phyloP scores from a whole-genome alignment of 1,140 invertebrate genomes.

The Magallana gigas region DNA sequence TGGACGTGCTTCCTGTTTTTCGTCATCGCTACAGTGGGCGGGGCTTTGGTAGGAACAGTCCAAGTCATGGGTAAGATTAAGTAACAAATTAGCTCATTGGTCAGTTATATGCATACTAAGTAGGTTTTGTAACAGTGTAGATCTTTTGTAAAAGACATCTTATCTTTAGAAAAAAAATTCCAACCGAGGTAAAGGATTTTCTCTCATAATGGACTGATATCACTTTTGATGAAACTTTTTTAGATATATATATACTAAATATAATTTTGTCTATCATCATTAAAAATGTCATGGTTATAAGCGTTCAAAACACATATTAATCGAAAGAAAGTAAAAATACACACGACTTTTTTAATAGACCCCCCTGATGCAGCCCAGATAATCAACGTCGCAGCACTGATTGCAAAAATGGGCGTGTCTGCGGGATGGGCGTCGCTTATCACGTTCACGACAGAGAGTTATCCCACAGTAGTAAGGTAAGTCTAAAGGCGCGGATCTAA shows the following conservation, averaged over 20 bases:
- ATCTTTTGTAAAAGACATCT: too few species aligned
- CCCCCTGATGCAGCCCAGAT: neutral
- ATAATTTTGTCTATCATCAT: too few species aligned
- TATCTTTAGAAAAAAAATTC: too few species aligned
- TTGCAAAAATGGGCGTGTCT: conserved; percentile 63
- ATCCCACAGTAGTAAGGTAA: conserved; percentile 73
- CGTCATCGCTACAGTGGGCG: neutral
- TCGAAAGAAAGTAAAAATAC: neutral
- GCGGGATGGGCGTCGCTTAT: conserved; percentile 67
- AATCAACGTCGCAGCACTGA: conserved; percentile 57
- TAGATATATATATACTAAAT: too few species aligned
- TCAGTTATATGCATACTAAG: neutral
- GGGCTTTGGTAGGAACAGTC: neutral
- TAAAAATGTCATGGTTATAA: too few species aligned
- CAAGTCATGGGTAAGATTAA: neutral
- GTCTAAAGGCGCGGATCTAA: too few species aligned
- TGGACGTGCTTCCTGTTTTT: conserved; percentile 33
- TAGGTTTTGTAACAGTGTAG: too few species aligned
- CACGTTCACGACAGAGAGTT: conserved; percentile 68
- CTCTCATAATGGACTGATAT: too few species aligned
- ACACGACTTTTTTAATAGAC: conserved; percentile 24
- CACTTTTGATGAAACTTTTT: too few species aligned
- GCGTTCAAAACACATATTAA: too few species aligned
- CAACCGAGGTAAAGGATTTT: too few species aligned
- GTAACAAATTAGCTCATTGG: neutral